Evolutionary conservation across 2,113 vertebrate genomes (phyloP), one percentile per base, ranked within the genome.

Genomic region (Pardalotus punctatus): DNA sequence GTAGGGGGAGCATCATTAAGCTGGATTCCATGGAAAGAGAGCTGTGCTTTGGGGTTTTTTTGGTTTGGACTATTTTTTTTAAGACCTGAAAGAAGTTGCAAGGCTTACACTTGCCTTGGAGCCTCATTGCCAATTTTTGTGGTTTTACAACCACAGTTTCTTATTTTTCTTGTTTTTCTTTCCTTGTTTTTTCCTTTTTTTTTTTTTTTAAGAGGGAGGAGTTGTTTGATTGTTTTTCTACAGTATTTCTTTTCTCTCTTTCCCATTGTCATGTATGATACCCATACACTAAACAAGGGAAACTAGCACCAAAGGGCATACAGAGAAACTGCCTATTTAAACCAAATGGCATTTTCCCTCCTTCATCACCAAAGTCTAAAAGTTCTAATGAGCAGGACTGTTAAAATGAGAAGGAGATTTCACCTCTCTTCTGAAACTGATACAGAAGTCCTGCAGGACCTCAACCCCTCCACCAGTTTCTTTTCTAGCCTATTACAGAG

Each of bases 21-120:
- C 29, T 93, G 66, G 84, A 96, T 87, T 94, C 93, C 67, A 83
- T 88, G 94, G 82, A 95, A 94, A 94, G 93, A 93, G 43, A 66
- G 45, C 82, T 96, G 71, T 83, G 83, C 86, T 95, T 82, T 93
- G 95, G 88, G 57, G 13, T 40, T 82, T 96, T 76, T 89, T 85
- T 72, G 13, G 81, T 94, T 95, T 90, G 25, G 56, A 69, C 29
- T 36, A 23, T 77, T 81, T 80, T 93, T 94, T 94, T 87, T 51
- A 91, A 95, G 81, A 94, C 62, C 90, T 91, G 91, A 87, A 96
- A 94, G 84, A 95, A 93, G 93, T 97, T 96, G 91, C 89, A 97
- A 91, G 87, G 72, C 85, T 95, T 94, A 93, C 93, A 95, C 91
- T 96, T 94, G 93, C 95, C 89, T 96, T 94, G 93, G 86, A 96